Conservation (phyloP, 2,888 invertebrate species). For the Temnothorax ravouxi region DNA sequence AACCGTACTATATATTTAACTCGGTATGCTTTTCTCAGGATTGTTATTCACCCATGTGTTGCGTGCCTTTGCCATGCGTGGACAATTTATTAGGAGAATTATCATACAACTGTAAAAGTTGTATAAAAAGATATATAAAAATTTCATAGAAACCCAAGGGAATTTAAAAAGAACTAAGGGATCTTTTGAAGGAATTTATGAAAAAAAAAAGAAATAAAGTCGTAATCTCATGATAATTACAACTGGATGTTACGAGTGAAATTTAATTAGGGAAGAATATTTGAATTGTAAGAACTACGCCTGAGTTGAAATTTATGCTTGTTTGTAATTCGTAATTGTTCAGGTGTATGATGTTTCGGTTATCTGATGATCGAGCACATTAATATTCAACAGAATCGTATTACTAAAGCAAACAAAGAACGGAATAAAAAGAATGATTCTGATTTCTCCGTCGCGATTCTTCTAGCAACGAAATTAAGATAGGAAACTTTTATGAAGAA, state of each 20-base stretch:
- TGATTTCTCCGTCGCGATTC: not conserved
- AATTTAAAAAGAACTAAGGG: not conserved
- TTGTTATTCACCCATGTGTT: conserved; percentile 12
- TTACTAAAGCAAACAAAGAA: conserved; percentile 1
- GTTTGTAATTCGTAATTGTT: conserved; percentile 16
- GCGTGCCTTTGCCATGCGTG: not conserved
- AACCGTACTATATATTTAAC: not conserved
- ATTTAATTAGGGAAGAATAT: not conserved
- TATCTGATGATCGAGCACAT: not conserved
- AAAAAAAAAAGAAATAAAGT: not conserved
- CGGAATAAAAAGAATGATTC: not conserved
- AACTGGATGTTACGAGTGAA: not conserved
- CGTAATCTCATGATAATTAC: not conserved
- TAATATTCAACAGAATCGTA: not conserved
- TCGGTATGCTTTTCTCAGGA: not conserved
- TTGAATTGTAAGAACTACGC: not conserved
- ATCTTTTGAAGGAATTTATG: not conserved
- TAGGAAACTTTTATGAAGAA: not conserved
- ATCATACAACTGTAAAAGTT: not conserved
- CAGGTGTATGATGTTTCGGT: conserved; percentile 6
- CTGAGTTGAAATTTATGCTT: not conserved
- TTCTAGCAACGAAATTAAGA: not conserved
- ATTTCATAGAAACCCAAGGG: not conserved
- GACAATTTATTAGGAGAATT: not conserved
- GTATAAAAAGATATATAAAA: not conserved